Percentiles rank a stretch among this genome's conserved stretches.
phyloP scores from a whole-genome alignment of 2,113 vertebrate genomes.

The Silurus asotus region DNA sequence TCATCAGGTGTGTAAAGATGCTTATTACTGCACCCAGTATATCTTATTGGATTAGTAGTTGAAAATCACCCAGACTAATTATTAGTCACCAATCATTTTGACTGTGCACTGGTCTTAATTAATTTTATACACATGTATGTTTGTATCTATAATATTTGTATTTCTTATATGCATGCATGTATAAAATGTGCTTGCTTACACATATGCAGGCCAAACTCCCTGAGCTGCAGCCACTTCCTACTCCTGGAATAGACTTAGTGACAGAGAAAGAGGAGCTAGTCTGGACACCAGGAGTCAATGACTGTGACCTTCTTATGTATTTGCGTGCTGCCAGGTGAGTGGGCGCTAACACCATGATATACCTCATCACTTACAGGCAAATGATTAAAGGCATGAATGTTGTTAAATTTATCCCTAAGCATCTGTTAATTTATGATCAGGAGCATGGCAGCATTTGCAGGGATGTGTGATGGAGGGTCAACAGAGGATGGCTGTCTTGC shows the following conservation, averaged over 20 bases:
- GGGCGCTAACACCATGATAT: neutral
- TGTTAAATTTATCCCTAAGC: neutral
- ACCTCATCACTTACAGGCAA: neutral
- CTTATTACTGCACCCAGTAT: neutral
- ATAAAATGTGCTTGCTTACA: constrained; percentile 16
- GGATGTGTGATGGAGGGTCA: constrained; percentile 97
- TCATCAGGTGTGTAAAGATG: constrained; percentile 83
- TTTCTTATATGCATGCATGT: neutral
- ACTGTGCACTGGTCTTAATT: neutral
- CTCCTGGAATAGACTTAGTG: constrained; percentile 77
- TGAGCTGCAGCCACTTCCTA: constrained; percentile 85
- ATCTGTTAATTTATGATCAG: constrained; percentile 63
- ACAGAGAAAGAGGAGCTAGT: constrained; percentile 92
- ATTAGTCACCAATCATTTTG: neutral
- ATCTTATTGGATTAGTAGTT: neutral
- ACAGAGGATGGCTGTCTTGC: constrained; percentile 96
- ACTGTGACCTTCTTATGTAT: constrained; percentile 99
- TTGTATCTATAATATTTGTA: neutral
- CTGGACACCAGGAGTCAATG: constrained; percentile 96
- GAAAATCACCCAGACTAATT: neutral
- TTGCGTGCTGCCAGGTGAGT: constrained; percentile 91
- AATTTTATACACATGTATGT: neutral
- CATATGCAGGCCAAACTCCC: constrained; percentile 88
- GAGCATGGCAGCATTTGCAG: constrained; percentile 99
- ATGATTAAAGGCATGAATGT: neutral